Percentiles rank a stretch among this genome's conserved stretches.
phyloP scores from a whole-genome alignment of 1,140 invertebrate genomes.

The Bombus difficillimus region DNA sequence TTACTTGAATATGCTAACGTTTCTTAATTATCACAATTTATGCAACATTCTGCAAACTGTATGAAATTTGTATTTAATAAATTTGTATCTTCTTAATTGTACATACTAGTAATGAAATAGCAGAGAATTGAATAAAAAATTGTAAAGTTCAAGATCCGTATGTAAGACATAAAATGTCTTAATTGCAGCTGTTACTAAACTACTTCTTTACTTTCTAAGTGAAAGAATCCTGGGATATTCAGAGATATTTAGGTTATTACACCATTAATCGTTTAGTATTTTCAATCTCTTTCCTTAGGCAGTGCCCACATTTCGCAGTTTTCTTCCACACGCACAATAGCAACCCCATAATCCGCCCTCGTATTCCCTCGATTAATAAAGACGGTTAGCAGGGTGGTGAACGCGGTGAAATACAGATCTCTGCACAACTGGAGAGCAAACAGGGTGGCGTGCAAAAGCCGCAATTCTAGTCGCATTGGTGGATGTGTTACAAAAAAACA shows the following conservation, averaged over 20 bases:
- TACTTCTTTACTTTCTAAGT: not conserved
- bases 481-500: constrained; percentile 78
- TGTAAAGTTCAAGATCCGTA: too few relatives aligned
- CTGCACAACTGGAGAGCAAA: constrained; percentile 45
- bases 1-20: too few relatives aligned
- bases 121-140: too few relatives aligned
- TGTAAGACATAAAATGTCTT: too few relatives aligned
- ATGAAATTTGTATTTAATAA: too few relatives aligned
- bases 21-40: too few relatives aligned
- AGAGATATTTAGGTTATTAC: not conserved
- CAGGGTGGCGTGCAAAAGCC: constrained; percentile 39
- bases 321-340: not conserved
- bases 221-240: not conserved
- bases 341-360: not conserved
- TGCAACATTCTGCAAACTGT: too few relatives aligned
- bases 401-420: constrained; percentile 49
- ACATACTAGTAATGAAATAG: too few relatives aligned
- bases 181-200: too few relatives aligned
- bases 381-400: constrained; percentile 46
- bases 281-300: not conserved
- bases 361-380: constrained; percentile 55
- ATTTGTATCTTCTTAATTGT: too few relatives aligned
- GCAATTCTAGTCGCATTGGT: constrained; percentile 32
- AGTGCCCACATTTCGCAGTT: not conserved
- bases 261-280: not conserved